A percentile compares a stretch with the other conserved stretches of the same genome.
Conservation (phyloP, 1,140 invertebrate genomes). For the Trichonephila inaurata region DNA sequence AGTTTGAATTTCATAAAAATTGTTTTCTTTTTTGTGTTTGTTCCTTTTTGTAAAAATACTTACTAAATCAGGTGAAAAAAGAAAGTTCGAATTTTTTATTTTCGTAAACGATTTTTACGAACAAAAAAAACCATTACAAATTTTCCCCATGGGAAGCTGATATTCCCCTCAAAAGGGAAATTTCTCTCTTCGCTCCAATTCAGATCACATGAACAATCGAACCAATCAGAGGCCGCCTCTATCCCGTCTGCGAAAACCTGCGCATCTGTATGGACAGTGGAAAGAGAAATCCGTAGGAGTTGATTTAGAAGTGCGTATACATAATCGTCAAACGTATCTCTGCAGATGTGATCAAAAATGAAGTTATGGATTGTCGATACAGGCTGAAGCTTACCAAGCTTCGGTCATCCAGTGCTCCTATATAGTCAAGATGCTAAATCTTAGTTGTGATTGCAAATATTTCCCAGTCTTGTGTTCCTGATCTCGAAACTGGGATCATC, state of each 20-base stretch:
- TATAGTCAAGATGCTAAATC: constrained; percentile 10
- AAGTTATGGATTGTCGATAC: constrained; percentile 64
- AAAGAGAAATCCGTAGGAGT: constrained; percentile 61
- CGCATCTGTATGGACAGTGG: constrained; percentile 59
- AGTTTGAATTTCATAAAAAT: too few species aligned
- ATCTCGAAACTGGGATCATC: constrained; percentile 22
- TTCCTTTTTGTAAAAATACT: too few species aligned
- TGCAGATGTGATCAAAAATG: constrained; percentile 45
- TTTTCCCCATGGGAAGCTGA: not conserved
- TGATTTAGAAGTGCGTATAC: constrained; percentile 1
- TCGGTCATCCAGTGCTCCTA: too few species aligned
- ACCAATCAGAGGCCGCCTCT: constrained; percentile 4
- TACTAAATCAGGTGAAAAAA: too few species aligned
- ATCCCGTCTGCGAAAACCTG: not conserved
- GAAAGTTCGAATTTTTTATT: too few species aligned
- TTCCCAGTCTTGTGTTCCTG: not conserved
- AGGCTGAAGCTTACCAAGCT: not conserved
- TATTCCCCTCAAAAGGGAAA: constrained; percentile 44
- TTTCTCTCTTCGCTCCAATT: constrained; percentile 45
- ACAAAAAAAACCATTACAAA: not conserved
- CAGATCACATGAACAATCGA: not conserved
- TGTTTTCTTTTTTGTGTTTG: too few species aligned
- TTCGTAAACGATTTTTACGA: too few species aligned
- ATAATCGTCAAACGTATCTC: not conserved
- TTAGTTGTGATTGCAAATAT: not conserved